Evolutionary conservation across 2,888 invertebrate genomes (phyloP).

Genomic region (Sesia bembeciformis): DNA sequence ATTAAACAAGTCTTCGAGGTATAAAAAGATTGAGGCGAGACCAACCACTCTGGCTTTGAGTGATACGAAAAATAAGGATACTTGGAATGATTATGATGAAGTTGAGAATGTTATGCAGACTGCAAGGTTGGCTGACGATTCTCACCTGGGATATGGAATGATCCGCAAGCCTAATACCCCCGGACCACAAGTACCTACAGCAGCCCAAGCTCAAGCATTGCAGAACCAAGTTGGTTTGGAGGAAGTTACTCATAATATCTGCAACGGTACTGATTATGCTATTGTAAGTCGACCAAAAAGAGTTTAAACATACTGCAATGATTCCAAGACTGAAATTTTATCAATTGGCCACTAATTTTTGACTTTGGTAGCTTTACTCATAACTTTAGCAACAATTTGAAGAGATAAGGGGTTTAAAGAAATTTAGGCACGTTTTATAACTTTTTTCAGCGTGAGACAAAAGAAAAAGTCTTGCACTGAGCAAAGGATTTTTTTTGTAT

Average conservation of each 20-base stretch:
- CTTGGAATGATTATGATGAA: conserved; percentile 85
- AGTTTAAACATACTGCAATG: conserved; percentile 66
- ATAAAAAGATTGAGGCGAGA: conserved; percentile 80
- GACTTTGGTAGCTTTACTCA: neutral
- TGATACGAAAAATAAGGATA: conserved; percentile 60
- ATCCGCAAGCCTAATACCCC: conserved; percentile 79
- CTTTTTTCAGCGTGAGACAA: no score
- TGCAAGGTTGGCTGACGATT: conserved; percentile 84
- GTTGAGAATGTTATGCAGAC: conserved; percentile 81
- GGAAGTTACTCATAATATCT: conserved; percentile 79
- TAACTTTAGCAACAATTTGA: no score
- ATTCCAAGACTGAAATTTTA: conserved; percentile 31
- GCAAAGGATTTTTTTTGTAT: no score
- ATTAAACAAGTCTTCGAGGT: conserved; percentile 75
- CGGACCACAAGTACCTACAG: conserved; percentile 67
- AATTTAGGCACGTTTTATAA: no score
- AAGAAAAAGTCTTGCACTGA: neutral
- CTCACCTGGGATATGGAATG: conserved; percentile 86
- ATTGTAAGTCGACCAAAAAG: conserved; percentile 89
- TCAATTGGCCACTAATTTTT: neutral
- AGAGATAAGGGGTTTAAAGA: no score
- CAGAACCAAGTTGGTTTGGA: conserved; percentile 60
- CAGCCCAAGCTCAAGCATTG: conserved; percentile 62
- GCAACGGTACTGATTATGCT: conserved; percentile 87
- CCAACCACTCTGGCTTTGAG: conserved; percentile 68